Conservation (phyloP, 2,797 vertebrate species). For the Lycodopsis pacificus region DNA sequence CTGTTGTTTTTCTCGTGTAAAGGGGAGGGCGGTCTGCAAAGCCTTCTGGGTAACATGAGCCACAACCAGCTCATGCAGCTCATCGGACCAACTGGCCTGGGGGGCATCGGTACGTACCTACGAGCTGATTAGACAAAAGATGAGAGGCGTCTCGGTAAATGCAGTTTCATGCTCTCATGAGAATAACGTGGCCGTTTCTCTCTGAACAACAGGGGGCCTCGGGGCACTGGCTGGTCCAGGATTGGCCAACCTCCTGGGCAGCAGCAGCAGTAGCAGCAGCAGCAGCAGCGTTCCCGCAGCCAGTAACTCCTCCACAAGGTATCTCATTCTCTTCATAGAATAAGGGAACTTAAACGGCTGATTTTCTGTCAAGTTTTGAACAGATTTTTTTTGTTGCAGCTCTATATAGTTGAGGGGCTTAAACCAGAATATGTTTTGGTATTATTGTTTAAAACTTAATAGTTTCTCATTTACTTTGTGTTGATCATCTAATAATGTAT, state of each 20-base stretch:
- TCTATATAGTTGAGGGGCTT: background rate
- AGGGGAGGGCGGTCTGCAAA: slow-evolving; percentile 98
- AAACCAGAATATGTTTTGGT: background rate
- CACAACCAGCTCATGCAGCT: slow-evolving; percentile 99
- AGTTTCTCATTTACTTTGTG: no score
- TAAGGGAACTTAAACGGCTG: rapidly evolving
- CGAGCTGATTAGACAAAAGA: background rate
- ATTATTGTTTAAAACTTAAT: background rate
- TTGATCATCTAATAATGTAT: background rate
- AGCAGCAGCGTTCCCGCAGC: slow-evolving; percentile 91
- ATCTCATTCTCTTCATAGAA: background rate
- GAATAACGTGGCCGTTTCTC: background rate
- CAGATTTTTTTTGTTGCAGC: background rate
- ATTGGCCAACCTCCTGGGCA: slow-evolving; percentile 89
- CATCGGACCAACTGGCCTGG: slow-evolving; percentile 96
- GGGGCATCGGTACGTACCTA: slow-evolving; percentile 90
- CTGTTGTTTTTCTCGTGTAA: slow-evolving; percentile 31
- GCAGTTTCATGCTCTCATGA: background rate
- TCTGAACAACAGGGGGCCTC: slow-evolving; percentile 87
- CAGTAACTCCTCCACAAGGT: slow-evolving; percentile 95
- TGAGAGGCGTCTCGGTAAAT: background rate
- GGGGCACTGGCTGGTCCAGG: slow-evolving; percentile 95
- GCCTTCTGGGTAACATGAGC: slow-evolving; percentile 98
- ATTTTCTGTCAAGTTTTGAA: background rate
- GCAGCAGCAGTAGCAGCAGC: slow-evolving; percentile 81